A percentile compares a stretch with the other conserved stretches of the same genome.
phyloP scores from a whole-genome alignment of 1,140 invertebrate species.

The Pseudachorutes palmiensis region DNA sequence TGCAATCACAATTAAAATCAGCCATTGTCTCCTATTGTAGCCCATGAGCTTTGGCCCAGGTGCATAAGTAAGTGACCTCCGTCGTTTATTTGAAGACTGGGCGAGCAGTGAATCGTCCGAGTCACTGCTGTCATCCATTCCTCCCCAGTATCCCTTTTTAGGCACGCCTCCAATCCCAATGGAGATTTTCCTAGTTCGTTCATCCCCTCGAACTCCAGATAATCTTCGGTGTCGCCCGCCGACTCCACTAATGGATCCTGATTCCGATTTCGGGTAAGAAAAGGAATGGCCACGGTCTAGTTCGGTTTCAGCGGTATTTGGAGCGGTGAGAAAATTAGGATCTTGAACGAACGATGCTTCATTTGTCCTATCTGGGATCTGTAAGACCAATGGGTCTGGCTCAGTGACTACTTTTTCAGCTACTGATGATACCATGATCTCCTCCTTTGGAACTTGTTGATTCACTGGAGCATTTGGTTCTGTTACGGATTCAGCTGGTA shows the following conservation, averaged over 20 bases:
- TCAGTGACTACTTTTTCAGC: no score
- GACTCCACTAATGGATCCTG: neutral
- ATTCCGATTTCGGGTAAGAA: conserved; percentile 1
- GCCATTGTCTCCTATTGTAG: conserved; percentile 57
- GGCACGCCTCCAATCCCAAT: conserved; percentile 9
- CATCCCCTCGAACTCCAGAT: neutral
- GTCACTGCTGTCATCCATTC: neutral
- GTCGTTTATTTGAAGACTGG: neutral
- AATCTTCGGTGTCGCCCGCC: neutral
- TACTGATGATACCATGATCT: no score
- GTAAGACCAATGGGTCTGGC: no score
- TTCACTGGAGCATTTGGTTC: no score
- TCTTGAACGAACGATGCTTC: no score
- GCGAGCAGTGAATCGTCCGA: neutral
- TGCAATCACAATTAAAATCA: conserved; percentile 71
- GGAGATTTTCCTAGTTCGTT: neutral
- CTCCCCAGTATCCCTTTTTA: neutral
- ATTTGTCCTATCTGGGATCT: no score
- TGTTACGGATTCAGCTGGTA: no score
- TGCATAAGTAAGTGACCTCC: neutral
- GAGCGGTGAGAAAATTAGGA: no score
- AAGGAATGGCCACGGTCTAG: neutral
- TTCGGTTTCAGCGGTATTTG: no score
- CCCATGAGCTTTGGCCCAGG: neutral
- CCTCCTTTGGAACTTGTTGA: no score